A percentile compares a stretch with the other conserved stretches of the same genome.
These are phyloP conservation scores for Tapera naevia DNA, from an alignment of 2,797 vertebrate genomes.

Conservation along the genomic window DNA sequence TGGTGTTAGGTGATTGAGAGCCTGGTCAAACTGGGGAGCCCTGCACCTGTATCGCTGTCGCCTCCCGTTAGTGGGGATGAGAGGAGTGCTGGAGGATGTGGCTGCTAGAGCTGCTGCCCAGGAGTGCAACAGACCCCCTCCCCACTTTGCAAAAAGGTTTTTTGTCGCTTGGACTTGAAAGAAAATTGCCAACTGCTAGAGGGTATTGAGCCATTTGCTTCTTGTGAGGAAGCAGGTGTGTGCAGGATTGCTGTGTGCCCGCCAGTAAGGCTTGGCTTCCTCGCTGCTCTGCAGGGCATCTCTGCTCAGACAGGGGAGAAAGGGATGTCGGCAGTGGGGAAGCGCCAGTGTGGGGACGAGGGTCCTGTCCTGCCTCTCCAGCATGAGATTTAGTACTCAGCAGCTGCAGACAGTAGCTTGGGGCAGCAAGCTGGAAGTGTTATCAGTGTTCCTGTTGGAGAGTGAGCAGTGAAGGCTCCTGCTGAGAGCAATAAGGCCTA, in stretches of 20 bases:
- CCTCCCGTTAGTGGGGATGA: background rate
- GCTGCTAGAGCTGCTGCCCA: background rate
- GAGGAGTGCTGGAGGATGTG: background rate
- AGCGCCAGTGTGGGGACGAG: background rate
- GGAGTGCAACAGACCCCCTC: background rate
- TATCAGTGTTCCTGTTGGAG: background rate
- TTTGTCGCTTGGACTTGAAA: constrained; percentile 48
- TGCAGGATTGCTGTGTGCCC: background rate
- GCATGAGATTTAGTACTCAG: background rate
- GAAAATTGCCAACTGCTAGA: constrained; percentile 39
- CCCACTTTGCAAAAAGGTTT: background rate
- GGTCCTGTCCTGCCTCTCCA: background rate
- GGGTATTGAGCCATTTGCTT: constrained; percentile 7
- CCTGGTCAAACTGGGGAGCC: background rate
- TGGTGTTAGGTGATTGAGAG: background rate
- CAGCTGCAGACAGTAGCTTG: background rate
- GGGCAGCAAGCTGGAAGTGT: background rate
- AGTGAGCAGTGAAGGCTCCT: background rate
- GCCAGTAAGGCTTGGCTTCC: background rate
- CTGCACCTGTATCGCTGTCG: background rate
- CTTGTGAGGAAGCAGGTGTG: constrained; percentile 30
- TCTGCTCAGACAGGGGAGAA: background rate
- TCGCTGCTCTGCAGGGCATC: background rate
- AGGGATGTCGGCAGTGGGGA: background rate
- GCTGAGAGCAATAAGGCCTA: background rate